Conservation (phyloP, 2,113 vertebrate species). For the Castor canadensis region DNA sequence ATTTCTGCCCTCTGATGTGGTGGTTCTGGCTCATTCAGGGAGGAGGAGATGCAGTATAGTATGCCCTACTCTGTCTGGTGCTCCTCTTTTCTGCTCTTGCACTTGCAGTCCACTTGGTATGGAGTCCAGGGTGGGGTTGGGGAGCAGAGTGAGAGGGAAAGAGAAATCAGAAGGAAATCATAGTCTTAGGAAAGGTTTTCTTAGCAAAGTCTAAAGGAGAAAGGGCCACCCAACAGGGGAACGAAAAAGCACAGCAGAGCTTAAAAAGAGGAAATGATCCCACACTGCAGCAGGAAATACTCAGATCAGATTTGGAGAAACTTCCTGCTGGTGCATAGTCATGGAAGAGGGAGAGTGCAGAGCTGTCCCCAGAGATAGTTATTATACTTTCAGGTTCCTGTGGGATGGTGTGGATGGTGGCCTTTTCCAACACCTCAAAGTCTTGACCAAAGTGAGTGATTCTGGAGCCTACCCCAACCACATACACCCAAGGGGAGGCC, state of each 20-base stretch:
- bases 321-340: background rate
- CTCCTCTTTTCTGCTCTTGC: background rate
- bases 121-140: background rate
- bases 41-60: background rate
- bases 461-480: constrained; percentile 5
- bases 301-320: background rate
- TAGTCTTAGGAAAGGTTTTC: background rate
- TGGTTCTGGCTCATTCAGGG: background rate
- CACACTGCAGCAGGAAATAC: background rate
- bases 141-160: background rate
- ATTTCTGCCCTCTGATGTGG: background rate
- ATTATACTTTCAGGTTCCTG: background rate
- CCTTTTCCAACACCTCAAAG: background rate
- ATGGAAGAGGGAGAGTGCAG: background rate
- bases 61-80: too few relatives aligned
- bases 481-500: background rate
- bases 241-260: background rate
- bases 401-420: background rate
- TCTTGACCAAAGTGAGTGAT: constrained; percentile 50
- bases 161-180: background rate
- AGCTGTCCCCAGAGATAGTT: background rate
- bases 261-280: background rate
- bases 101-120: background rate
- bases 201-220: background rate
- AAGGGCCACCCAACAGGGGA: background rate